Base-by-base conservation (phyloP, 2,888 invertebrate species). In the Melanophora roralis region DNA sequence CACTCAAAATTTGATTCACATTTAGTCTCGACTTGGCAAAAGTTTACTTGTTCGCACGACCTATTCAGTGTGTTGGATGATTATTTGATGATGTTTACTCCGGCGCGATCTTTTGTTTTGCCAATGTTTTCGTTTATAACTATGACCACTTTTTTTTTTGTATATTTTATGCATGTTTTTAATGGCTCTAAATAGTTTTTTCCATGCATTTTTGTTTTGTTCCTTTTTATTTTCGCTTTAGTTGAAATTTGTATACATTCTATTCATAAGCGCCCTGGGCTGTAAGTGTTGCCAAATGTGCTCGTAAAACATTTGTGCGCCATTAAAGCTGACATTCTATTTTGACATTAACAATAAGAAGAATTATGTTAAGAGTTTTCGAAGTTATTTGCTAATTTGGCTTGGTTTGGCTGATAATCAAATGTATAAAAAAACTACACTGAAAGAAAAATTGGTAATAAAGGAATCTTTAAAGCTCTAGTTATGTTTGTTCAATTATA, bases 221-320 rank as follows among this genome's bases (percentile, higher is more conserved):
- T 11, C 14, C 14, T 32, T 32, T 38, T 27, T 27, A 19, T 59
- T n/a, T 19, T 21, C n/a, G 27, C 3, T 43, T 27, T 36, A 57
- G 21, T 40, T 45, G 23, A 27, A 53, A 19, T 19, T 7, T 27
- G 0, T 9, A 8, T n/a, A 53, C 12, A 51, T 23, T 38, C 16
- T 36, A 59, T 62, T 64, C 45, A 62, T 59, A 64, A 64, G 68
- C 45, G 62, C 62, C 64, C 43, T 49, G 45, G 68, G 78, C 64
- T 62, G 68, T 57, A 62, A 73, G 78, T 69, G 78, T 78, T 73
- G 78, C 73, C 78, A 73, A 77, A 73, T 77, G 69, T 65, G 73
- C 57, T 73, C 77, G 47, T 81, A 81, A 81, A 69, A 69, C 59
- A 77, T 65, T 81, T 77, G 68, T 53, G 57, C 47, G 53, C 69